Base-by-base conservation (phyloP, 2,888 invertebrate species). In the Amorpha juglandis region DNA sequence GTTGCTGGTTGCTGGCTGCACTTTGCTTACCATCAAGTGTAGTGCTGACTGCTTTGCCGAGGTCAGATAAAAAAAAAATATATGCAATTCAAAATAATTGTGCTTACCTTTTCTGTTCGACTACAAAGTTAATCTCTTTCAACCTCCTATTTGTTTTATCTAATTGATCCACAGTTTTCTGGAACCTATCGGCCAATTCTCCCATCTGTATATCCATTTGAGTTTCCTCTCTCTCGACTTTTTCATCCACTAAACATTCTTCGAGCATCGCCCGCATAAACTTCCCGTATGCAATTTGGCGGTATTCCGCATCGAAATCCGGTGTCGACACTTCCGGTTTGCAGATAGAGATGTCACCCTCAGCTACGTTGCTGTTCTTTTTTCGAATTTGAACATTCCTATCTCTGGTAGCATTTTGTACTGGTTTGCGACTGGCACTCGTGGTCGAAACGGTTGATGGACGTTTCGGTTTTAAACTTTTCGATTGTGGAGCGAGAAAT, bases 51-150 rank as follows among this genome's bases (percentile, higher is more conserved):
- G n/a, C n/a, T n/a, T n/a, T n/a, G n/a, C n/a, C n/a, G n/a, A n/a
- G n/a, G n/a, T n/a, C n/a, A n/a, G n/a, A n/a, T n/a, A n/a, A n/a
- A n/a, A n/a, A n/a, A n/a, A n/a, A 47, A 7, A 65, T 69, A 55
- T 53, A 35, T 50, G 27, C 27, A 27, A 4, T 27, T 27, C 27
- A 50, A 6, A 62, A 47, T 38, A 35, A 35, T n/a, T 63, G 1
- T 16, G 38, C 1, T 79, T 63, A 91, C 94, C 92, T 85, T 66
- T 92, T 87, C 68, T 92, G 91, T 73, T 94, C 94, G 0, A 86
- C 87, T 52, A 89, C 83, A 83, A 93, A 93, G 0, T 86, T 88
- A 48, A 94, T 90, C 67, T 93, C 91, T 68, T 92, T 93, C 58
- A 94, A 68, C 16, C 92, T 79, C 47, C 83, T 78, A 70, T 88